Evolutionary conservation across 2,113 vertebrate species (phyloP).

Genomic region (Aviceda subcristata): DNA sequence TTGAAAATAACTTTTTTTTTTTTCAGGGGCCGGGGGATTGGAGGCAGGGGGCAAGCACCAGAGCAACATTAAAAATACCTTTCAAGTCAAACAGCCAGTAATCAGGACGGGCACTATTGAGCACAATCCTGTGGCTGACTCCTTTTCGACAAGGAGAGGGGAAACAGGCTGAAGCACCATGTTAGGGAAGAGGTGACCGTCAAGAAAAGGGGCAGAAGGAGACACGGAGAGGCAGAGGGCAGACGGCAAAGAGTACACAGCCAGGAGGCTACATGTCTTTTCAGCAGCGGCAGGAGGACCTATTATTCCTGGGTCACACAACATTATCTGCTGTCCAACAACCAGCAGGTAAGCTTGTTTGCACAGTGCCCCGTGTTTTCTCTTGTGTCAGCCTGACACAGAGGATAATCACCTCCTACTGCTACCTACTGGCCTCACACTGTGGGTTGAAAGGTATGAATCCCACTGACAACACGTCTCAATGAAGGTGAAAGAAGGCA

Average conservation of each 20-base stretch:
- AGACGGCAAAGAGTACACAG: neutral
- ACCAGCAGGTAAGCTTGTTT: constrained; percentile 61
- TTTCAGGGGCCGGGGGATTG: rapidly evolving
- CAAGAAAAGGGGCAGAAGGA: neutral
- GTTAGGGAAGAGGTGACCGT: neutral
- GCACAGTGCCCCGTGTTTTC: constrained; percentile 20
- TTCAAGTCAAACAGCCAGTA: neutral
- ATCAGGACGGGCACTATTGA: neutral
- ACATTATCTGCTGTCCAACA: constrained; percentile 39
- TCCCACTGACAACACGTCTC: neutral
- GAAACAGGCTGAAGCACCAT: neutral
- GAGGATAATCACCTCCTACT: constrained; percentile 52
- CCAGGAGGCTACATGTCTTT: neutral
- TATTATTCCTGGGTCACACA: constrained; percentile 44
- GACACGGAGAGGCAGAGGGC: neutral
- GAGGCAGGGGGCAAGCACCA: neutral
- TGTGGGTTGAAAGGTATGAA: constrained; percentile 14
- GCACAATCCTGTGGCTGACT: neutral
- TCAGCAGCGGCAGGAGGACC: constrained; percentile 2
- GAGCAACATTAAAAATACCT: neutral
- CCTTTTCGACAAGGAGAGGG: neutral
- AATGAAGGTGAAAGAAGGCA: neutral
- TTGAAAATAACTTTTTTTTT: neutral
- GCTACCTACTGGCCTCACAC: constrained; percentile 9
- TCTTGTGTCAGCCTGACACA: constrained; percentile 34